Base-by-base conservation (phyloP, 2,888 invertebrate species). In the Gymnosoma rotundatum region DNA sequence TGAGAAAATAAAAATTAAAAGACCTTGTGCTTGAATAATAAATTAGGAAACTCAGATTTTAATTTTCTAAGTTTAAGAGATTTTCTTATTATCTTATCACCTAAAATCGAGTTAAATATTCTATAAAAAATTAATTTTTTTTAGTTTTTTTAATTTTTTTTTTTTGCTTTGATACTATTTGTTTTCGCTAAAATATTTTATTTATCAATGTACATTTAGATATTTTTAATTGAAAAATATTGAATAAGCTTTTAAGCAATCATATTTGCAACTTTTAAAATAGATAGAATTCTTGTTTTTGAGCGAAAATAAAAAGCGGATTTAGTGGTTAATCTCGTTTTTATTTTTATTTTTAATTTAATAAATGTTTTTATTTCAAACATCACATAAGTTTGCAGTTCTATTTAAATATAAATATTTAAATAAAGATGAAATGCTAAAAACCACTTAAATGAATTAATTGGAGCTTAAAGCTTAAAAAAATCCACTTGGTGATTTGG, bases 261-360 rank as follows among this genome's bases (percentile, higher is more conserved):
- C 25, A 42, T 20, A 12, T 61, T 42, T 42, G 21, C 21, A 20
- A 42, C 16, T 45, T 25, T 64, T 48, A 14, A 42, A 7, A 42
- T 25, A 45, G 14, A 21, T 42, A 42, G 56, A 72, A 72, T 63
- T 48, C 48, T 54, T 58, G 18, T 50, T 48, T 50, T 52, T 58
- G n/a, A 5, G 0, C n/a, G n/a, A 36, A 60, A 18, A 18, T n/a
- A 36, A 76, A 36, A 42, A 52, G 36, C n/a, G 38, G 66, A 21
- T 58, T 56, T 63, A 56, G 61, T 69, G 42, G 80, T 56, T 61
- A 74, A 64, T 80, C 74, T 69, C 21, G 74, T 80, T 74, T 78
- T 56, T 12, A 20, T 80, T 74, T 78, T 56, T 12, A 20, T 20
- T 56, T 36, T 16, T 48, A 50, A 50, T 20, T 63, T 14, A 50